Evolutionary conservation across 2,113 vertebrate genomes (phyloP), one percentile per base, ranked within the genome.

Genomic region (Cettia cetti): DNA sequence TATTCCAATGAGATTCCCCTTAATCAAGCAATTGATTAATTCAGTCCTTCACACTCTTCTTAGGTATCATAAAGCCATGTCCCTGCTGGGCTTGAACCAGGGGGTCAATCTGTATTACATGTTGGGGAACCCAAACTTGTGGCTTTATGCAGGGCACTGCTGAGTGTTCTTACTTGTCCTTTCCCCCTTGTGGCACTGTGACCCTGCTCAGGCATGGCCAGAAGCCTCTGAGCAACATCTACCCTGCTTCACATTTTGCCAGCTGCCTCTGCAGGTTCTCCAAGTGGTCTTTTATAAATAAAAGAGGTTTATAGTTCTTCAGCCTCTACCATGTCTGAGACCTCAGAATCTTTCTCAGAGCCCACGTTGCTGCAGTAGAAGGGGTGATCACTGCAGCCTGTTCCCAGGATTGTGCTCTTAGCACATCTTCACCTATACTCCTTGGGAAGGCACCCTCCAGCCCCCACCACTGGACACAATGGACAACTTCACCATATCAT

Each of bases 331-430:
- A 4, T 11, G 23, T n/a, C 52, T 1, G 4, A 54, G 39, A 50
- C 33, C 7, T 33, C 2, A 2, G 22, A 33, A 76, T 6, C 3
- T 42, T 20, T 22, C 15, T 42, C 6, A 3, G 10, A 54, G 7
- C 15, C 28, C 1, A 3, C 0, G 2, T 26, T 42, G 27, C 15
- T 70, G 47, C 17, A 52, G 21, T 1, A 1, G 0, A 2, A 47
- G 6, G 17, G 2, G 1, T 18, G 26, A 49, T 56, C 0, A 0
- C 44, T 54, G 42, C 24, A 59, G 15, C 5, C 7, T 65, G 31
- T 54, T 49, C 30, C 22, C 1, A 3, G 15, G 7, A 15, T 5
- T 52, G 13, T 65, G 27, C 22, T 63, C 23, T 15, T 27, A 26
- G 15, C n/a, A 57, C 17, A 7, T 14, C 15, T 70, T 30, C n/a